Conservation (phyloP, 2,113 vertebrate genomes). For the Takifugu bimaculatus region DNA sequence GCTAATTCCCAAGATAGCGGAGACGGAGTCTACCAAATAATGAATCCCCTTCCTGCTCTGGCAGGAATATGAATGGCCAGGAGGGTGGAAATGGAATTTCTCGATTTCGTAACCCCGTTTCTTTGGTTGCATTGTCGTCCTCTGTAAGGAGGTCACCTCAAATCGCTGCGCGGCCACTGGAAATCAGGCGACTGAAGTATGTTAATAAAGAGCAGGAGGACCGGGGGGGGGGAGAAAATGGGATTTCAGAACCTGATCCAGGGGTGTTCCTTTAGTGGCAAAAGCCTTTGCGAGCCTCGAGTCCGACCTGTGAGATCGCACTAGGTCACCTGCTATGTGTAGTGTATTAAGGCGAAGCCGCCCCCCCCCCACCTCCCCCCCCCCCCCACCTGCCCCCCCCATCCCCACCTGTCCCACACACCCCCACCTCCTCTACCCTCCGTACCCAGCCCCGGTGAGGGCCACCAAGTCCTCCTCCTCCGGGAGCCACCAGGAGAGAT, state of each 20-base stretch:
- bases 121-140: constrained; percentile 61
- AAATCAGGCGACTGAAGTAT: constrained; percentile 29
- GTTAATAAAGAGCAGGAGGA: constrained; percentile 27
- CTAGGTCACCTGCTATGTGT: too few relatives aligned
- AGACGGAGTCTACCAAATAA: constrained; percentile 40
- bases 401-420: constrained; percentile 6
- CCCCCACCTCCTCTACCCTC: constrained; percentile 10
- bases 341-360: too few relatives aligned
- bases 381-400: neutral
- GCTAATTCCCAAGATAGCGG: constrained; percentile 37
- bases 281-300: neutral
- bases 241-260: constrained; percentile 10
- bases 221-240: constrained; percentile 2
- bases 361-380: constrained; percentile 5
- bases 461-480: constrained; percentile 54
- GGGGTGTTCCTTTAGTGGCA: neutral
- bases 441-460: constrained; percentile 32
- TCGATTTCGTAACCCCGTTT: constrained; percentile 59
- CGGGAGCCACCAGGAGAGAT: constrained; percentile 58
- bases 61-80: constrained; percentile 53
- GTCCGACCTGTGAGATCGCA: too few relatives aligned
- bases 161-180: constrained; percentile 30
- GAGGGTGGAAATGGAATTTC: constrained; percentile 59
- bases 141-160: constrained; percentile 56
- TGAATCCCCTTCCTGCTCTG: constrained; percentile 48